A percentile compares a stretch with the other conserved stretches of the same genome.
phyloP scores from a whole-genome alignment of 2,113 vertebrate genomes.

The Chaetodon trifascialis region DNA sequence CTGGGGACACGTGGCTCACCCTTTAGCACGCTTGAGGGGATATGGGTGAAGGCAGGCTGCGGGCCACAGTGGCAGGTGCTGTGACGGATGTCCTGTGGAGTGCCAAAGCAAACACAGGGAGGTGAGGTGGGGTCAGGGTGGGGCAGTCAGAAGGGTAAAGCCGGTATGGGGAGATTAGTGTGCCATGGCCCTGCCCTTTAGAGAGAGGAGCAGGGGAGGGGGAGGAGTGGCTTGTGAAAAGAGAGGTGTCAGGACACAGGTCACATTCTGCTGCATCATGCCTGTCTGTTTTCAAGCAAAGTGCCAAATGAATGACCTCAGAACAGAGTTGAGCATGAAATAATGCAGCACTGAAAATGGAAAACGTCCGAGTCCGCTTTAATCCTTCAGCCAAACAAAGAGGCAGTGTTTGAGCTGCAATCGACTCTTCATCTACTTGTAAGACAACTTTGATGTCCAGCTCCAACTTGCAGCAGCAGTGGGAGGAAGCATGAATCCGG shows the following conservation, averaged over 20 bases:
- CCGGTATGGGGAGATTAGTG: conserved; percentile 69
- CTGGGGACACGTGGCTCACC: conserved; percentile 71
- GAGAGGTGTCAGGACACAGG: conserved; percentile 60
- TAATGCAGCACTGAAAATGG: conserved; percentile 21
- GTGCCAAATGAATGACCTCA: conserved; percentile 29
- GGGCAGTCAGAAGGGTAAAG: conserved; percentile 60
- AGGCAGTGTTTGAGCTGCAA: conserved; percentile 22
- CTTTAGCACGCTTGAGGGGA: conserved; percentile 65
- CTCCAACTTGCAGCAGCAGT: conserved; percentile 50
- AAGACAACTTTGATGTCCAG: conserved; percentile 64
- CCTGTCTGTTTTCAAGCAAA: conserved; percentile 24
- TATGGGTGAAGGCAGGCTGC: conserved; percentile 65
- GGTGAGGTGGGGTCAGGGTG: conserved; percentile 73
- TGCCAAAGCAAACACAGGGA: conserved; percentile 79
- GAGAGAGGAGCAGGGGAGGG: conserved; percentile 29
- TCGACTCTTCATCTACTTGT: conserved; percentile 34
- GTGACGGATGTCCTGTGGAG: conserved; percentile 76
- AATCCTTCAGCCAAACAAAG: conserved; percentile 16
- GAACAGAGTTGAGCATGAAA: conserved; percentile 20
- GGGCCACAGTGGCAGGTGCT: conserved; percentile 78
- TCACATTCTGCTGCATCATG: conserved; percentile 71
- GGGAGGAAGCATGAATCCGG: conserved; percentile 69
- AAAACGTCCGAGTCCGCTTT: conserved; percentile 33
- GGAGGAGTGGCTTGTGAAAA: conserved; percentile 25
- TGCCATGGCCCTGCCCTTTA: conserved; percentile 64